Evolutionary conservation across 2,797 vertebrate genomes (phyloP).

Genomic region (Phoxinus dragarum): DNA sequence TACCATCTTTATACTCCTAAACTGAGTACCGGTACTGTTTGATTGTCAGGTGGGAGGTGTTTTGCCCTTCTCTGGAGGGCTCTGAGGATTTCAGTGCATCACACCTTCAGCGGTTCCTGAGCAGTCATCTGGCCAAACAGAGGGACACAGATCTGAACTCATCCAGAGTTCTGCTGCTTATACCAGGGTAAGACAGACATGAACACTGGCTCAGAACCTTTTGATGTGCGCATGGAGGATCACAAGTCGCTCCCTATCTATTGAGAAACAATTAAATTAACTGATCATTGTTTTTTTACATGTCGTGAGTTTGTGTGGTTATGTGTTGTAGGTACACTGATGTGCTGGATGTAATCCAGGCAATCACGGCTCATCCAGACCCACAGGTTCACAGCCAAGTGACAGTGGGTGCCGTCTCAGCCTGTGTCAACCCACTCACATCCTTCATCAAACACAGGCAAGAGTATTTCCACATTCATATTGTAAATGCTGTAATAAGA

Average conservation of each 20-base stretch:
- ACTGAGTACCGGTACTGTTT: slow-evolving; percentile 39
- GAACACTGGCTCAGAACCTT: neutral
- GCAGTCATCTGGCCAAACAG: slow-evolving; percentile 82
- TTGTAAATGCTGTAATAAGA: slow-evolving; percentile 31
- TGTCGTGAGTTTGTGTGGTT: neutral
- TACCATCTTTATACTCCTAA: neutral
- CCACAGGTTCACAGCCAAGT: slow-evolving; percentile 83
- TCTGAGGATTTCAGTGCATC: slow-evolving; percentile 86
- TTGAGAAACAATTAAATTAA: neutral
- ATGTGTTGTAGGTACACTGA: slow-evolving; percentile 86
- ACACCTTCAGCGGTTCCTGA: slow-evolving; percentile 90
- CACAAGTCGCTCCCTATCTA: neutral
- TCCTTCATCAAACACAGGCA: slow-evolving; percentile 96
- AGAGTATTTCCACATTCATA: slow-evolving; percentile 35
- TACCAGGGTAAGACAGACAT: slow-evolving; percentile 84
- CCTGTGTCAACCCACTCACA: slow-evolving; percentile 89
- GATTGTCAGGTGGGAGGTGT: slow-evolving; percentile 87
- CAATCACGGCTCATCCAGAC: slow-evolving; percentile 90
- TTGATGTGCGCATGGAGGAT: neutral
- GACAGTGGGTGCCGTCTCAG: slow-evolving; percentile 84
- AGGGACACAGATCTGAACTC: slow-evolving; percentile 69
- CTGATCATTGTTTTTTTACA: neutral
- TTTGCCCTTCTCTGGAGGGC: slow-evolving; percentile 81
- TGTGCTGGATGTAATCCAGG: slow-evolving; percentile 90
- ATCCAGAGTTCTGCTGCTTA: slow-evolving; percentile 85